Conservation (phyloP, 2,797 vertebrate species). For the Cheirogaleus major region DNA sequence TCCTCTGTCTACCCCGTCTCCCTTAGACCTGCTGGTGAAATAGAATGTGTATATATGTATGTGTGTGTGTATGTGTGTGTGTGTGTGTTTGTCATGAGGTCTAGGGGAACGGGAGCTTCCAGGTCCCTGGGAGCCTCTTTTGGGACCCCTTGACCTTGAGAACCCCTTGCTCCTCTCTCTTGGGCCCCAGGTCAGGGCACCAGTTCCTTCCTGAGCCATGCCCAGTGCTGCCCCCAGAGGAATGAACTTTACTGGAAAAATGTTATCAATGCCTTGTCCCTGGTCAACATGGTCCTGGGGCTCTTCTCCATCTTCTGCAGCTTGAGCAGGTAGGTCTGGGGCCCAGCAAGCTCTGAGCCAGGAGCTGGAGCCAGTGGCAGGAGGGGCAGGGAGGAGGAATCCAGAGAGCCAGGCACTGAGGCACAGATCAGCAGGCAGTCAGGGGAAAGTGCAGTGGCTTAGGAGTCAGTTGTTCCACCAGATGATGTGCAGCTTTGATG, state of each 20-base stretch:
- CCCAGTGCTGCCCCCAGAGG: slow-evolving; percentile 77
- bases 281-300: slow-evolving; percentile 94
- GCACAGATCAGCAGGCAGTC: neutral
- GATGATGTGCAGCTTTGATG: neutral
- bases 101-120: neutral
- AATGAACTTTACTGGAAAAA: slow-evolving; percentile 93
- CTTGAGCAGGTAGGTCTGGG: slow-evolving; percentile 90
- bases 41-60: neutral
- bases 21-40: neutral
- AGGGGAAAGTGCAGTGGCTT: neutral
- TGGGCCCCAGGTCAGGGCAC: slow-evolving; percentile 87
- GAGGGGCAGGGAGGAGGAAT: neutral
- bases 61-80: too few relatives aligned
- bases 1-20: neutral
- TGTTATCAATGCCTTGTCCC: slow-evolving; percentile 91
- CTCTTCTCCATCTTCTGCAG: slow-evolving; percentile 95
- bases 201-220: slow-evolving; percentile 87
- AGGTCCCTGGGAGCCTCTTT: neutral
- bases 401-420: neutral
- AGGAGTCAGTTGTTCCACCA: neutral
- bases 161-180: neutral
- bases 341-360: neutral
- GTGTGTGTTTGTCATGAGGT: neutral
- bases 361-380: neutral
- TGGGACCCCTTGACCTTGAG: slow-evolving; percentile 4